Conservation (phyloP, 2,888 invertebrate species). For the Dorcus hopei region DNA sequence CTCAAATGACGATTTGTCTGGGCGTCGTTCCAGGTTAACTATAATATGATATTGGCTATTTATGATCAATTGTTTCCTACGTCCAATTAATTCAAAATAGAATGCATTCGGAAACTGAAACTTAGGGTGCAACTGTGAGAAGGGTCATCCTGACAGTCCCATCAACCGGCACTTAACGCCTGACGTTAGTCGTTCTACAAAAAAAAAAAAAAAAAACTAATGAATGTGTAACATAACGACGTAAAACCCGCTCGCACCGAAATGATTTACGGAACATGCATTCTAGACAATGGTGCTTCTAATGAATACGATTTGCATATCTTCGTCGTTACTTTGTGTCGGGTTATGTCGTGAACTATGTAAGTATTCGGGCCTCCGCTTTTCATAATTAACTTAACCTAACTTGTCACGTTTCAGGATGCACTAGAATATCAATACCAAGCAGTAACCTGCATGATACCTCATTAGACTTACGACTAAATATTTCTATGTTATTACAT, state of each 20-base stretch:
- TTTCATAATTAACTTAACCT: slow-evolving; percentile 38
- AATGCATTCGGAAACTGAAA: no score
- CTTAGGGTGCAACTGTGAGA: no score
- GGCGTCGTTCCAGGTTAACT: slow-evolving; percentile 16
- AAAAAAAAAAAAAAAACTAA: slow-evolving; percentile 25
- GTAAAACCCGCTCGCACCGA: slow-evolving; percentile 30
- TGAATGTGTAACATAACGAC: slow-evolving; percentile 37
- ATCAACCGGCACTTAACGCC: slow-evolving; percentile 30
- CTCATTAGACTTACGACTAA: slow-evolving; percentile 2
- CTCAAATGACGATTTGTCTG: slow-evolving; percentile 31
- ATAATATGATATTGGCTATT: slow-evolving; percentile 3
- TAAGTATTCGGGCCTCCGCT: slow-evolving; percentile 33
- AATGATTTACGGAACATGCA: slow-evolving; percentile 39
- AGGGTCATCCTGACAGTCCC: slow-evolving; percentile 14
- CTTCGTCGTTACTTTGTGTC: slow-evolving; percentile 45
- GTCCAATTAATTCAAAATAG: no score
- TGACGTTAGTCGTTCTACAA: slow-evolving; percentile 25
- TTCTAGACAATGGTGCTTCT: slow-evolving; percentile 43
- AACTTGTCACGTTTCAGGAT: slow-evolving; percentile 31
- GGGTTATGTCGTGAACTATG: slow-evolving; percentile 38
- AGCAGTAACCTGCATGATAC: slow-evolving; percentile 3
- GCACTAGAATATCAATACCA: slow-evolving; percentile 10
- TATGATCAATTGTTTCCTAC: background rate
- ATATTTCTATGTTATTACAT: background rate
- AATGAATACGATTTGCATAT: slow-evolving; percentile 28